Percentiles rank a stretch among this genome's conserved stretches.
phyloP scores from a whole-genome alignment of 2,888 invertebrate genomes.

The Chelonus formosanus region DNA sequence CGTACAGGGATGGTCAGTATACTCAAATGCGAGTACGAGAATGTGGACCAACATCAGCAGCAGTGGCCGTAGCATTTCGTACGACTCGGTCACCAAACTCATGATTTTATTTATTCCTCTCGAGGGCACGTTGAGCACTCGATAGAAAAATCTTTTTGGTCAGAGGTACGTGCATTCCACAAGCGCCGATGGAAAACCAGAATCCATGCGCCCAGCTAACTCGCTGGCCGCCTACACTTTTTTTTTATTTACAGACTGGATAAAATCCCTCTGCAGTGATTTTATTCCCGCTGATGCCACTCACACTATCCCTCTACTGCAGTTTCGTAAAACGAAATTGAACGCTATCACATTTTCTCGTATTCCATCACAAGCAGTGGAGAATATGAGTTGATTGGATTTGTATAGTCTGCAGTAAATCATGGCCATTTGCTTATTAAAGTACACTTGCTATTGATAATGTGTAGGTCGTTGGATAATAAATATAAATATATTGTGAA shows the following conservation, averaged over 20 bases:
- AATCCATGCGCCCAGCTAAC: constrained; percentile 39
- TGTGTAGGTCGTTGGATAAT: too few species aligned
- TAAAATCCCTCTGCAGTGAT: constrained; percentile 24
- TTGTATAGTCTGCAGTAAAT: neutral
- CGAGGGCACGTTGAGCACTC: constrained; percentile 39
- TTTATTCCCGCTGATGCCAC: constrained; percentile 10
- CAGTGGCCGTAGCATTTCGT: neutral
- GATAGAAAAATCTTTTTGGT: constrained; percentile 45
- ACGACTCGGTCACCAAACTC: constrained; percentile 46
- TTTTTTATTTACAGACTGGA: constrained; percentile 28
- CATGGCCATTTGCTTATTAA: neutral
- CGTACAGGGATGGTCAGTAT: neutral
- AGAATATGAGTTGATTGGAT: constrained; percentile 13
- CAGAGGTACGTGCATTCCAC: constrained; percentile 40
- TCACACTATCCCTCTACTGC: neutral
- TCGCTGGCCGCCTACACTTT: constrained; percentile 34
- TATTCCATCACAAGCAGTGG: neutral
- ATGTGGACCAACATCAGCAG: constrained; percentile 7
- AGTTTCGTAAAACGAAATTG: too few species aligned
- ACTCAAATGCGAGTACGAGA: neutral
- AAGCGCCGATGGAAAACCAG: constrained; percentile 41
- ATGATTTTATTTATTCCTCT: constrained; percentile 54
- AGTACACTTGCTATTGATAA: too few species aligned
- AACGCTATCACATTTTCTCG: neutral
- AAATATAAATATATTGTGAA: too few species aligned